These are phyloP conservation scores for Euplexia lucipara DNA, from an alignment of 2,888 invertebrate genomes.

Conservation along the genomic window DNA sequence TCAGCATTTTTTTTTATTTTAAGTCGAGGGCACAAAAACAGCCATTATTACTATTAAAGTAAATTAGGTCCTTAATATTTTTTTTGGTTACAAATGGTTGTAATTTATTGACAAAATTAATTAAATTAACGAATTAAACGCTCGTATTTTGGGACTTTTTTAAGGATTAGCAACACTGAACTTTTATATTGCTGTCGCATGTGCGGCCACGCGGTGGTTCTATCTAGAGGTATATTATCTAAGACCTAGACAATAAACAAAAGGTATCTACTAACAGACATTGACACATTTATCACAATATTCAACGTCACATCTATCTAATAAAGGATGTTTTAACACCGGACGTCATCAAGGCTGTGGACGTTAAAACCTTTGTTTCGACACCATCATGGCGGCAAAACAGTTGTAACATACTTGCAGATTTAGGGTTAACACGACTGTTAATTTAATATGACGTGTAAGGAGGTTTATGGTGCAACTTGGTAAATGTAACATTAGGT, in stretches of 20 bases:
- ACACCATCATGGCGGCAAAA: constrained; percentile 43
- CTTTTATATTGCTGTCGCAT: too few relatives aligned
- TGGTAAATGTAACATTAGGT: neutral
- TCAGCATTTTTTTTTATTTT: too few relatives aligned
- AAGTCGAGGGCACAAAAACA: too few relatives aligned
- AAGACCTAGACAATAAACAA: constrained; percentile 29
- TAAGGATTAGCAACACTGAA: too few relatives aligned
- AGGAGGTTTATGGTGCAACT: constrained; percentile 16
- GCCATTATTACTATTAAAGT: too few relatives aligned
- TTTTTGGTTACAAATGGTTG: too few relatives aligned
- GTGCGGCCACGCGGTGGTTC: too few relatives aligned
- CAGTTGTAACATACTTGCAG: constrained; percentile 31
- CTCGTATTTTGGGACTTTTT: too few relatives aligned
- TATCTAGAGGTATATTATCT: too few relatives aligned
- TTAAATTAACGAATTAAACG: too few relatives aligned
- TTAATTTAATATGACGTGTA: constrained; percentile 21
- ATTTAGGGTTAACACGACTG: constrained; percentile 48
- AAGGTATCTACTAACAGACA: constrained; percentile 45
- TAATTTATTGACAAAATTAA: too few relatives aligned
- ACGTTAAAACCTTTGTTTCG: constrained; percentile 67
- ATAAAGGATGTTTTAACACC: constrained; percentile 68
- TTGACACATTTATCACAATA: constrained; percentile 52
- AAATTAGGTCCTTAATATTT: too few relatives aligned
- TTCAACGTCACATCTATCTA: constrained; percentile 49
- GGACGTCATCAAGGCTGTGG: constrained; percentile 67